phyloP scores from a whole-genome alignment of 2,113 vertebrate genomes.

The Lagopus muta region DNA sequence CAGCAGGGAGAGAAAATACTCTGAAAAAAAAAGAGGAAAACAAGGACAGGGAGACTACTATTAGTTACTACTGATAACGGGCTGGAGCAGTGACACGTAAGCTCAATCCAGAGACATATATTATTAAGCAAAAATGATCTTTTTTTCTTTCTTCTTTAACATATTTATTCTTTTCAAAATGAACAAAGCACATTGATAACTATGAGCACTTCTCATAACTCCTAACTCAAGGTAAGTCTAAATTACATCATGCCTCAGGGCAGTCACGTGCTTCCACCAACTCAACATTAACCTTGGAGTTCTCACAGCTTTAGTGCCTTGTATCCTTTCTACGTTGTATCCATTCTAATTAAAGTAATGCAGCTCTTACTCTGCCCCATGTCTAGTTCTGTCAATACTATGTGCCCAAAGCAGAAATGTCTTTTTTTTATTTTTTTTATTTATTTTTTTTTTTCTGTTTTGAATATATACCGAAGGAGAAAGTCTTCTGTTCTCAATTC shows the following conservation, averaged over 20 bases:
- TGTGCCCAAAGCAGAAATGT: not conserved
- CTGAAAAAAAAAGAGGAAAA: not conserved
- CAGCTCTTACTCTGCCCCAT: not conserved
- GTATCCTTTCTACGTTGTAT: not conserved
- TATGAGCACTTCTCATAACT: not conserved
- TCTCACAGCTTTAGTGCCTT: not conserved
- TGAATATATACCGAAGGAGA: not conserved
- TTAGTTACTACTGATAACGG: not conserved
- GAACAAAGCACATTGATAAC: not conserved
- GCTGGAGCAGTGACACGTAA: not conserved
- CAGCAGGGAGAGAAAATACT: not conserved
- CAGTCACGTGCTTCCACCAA: not conserved
- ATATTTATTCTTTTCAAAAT: not conserved
- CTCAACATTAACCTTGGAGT: not conserved
- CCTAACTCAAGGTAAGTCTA: not conserved
- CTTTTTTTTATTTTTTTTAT: too few species aligned
- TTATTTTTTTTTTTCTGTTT: not conserved
- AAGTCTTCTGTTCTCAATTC: not conserved
- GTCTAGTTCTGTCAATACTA: not conserved
- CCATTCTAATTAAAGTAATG: not conserved
- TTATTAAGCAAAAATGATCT: not conserved
- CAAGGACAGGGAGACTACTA: not conserved
- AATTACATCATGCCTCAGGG: not conserved
- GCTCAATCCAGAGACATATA: not conserved
- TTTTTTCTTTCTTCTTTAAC: not conserved